These are phyloP conservation scores for Lepus europaeus DNA, from an alignment of 2,113 vertebrate genomes.

Conservation along the genomic window DNA sequence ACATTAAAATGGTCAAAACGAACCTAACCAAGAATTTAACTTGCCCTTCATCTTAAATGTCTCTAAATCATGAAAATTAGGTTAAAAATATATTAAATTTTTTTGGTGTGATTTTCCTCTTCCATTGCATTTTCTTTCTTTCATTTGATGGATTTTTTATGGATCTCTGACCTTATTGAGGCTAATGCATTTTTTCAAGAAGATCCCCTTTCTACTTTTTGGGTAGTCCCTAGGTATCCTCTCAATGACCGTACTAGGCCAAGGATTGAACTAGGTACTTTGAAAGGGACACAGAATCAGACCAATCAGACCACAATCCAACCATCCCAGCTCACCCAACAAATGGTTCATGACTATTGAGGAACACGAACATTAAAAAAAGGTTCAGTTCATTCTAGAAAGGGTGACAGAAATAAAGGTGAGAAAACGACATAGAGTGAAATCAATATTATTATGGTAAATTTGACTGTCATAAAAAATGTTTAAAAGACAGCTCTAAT, in stretches of 20 bases:
- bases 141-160: not conserved
- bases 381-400: not conserved
- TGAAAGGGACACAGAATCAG: not conserved
- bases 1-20: not conserved
- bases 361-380: not conserved
- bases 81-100: not conserved
- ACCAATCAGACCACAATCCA: not conserved
- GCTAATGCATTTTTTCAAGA: not conserved
- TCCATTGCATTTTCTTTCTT: not conserved
- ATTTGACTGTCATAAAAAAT: no score
- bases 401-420: not conserved
- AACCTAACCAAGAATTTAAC: not conserved
- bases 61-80: not conserved
- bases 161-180: not conserved
- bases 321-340: not conserved
- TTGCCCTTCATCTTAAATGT: not conserved
- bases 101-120: not conserved
- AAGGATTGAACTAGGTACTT: not conserved
- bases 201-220: not conserved
- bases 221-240: not conserved
- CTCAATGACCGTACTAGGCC: not conserved
- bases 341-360: not conserved
- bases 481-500: no score
- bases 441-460: no score
- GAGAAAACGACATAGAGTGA: not conserved